phyloP scores from a whole-genome alignment of 2,113 vertebrate genomes.

The Bagarius yarrelli region DNA sequence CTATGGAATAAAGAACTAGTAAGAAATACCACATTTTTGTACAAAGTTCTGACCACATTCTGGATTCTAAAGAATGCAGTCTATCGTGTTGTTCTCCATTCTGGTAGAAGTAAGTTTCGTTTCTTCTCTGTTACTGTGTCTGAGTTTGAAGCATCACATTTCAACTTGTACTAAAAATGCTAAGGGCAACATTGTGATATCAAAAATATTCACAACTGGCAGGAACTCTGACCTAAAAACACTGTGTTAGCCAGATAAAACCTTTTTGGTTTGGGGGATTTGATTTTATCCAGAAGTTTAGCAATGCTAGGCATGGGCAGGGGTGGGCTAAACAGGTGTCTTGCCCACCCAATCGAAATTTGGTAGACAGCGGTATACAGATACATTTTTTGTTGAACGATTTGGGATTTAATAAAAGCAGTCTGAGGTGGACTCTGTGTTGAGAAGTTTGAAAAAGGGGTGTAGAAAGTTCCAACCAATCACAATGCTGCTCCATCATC shows the following conservation, averaged over 20 bases:
- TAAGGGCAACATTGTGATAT: background rate
- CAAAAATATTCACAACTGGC: background rate
- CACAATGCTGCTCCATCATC: no score
- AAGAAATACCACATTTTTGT: background rate
- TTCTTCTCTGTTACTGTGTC: background rate
- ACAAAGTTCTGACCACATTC: background rate
- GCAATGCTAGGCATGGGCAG: no score
- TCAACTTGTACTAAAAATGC: background rate
- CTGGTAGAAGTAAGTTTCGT: no score
- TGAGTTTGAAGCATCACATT: background rate
- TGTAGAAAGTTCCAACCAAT: no score
- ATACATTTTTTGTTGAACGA: no score
- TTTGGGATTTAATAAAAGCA: no score
- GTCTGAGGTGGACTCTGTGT: no score
- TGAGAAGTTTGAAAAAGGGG: no score
- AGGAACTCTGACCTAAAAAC: background rate
- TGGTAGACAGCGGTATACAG: no score
- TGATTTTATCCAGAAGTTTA: background rate
- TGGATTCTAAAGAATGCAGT: background rate
- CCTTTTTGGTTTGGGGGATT: background rate
- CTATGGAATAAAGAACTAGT: background rate
- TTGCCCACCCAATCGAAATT: no score
- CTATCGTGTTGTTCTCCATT: background rate
- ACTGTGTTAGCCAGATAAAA: background rate
- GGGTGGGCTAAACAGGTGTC: no score